phyloP scores from a whole-genome alignment of 2,797 vertebrate genomes.

The Thunnus albacares region DNA sequence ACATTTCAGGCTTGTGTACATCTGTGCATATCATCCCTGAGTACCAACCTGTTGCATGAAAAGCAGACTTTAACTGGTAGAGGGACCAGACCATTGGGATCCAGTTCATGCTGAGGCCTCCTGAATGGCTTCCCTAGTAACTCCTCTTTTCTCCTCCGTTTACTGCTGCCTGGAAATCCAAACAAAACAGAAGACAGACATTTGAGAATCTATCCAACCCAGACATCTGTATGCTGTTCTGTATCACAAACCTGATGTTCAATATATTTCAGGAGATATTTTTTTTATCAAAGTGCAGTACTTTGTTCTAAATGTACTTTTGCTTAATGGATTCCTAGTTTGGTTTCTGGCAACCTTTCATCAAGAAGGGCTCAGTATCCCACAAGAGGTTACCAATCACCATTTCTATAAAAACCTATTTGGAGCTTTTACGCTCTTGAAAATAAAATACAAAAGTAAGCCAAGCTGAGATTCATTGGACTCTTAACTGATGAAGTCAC shows the following conservation, averaged over 20 bases:
- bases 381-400: background rate
- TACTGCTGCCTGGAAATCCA: slow-evolving; percentile 92
- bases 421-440: background rate
- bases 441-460: background rate
- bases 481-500: too few species aligned
- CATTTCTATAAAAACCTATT: background rate
- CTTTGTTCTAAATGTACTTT: background rate
- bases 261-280: background rate
- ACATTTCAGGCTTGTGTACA: background rate
- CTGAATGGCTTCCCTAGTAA: slow-evolving; percentile 94
- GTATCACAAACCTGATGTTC: background rate
- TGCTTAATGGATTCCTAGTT: background rate
- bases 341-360: background rate
- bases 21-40: background rate
- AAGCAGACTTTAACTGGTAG: slow-evolving; percentile 98
- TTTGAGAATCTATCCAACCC: background rate
- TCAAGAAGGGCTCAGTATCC: background rate
- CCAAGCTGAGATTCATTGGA: too few species aligned
- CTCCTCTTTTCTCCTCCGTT: slow-evolving; percentile 96
- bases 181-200: background rate
- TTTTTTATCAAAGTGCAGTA: background rate
- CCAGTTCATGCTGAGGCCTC: slow-evolving; percentile 95
- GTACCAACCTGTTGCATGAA: slow-evolving; percentile 92
- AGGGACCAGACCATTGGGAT: slow-evolving; percentile 95
- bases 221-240: background rate